Base-by-base conservation (phyloP, 2,888 invertebrate genomes). In the Tinea pellionella region DNA sequence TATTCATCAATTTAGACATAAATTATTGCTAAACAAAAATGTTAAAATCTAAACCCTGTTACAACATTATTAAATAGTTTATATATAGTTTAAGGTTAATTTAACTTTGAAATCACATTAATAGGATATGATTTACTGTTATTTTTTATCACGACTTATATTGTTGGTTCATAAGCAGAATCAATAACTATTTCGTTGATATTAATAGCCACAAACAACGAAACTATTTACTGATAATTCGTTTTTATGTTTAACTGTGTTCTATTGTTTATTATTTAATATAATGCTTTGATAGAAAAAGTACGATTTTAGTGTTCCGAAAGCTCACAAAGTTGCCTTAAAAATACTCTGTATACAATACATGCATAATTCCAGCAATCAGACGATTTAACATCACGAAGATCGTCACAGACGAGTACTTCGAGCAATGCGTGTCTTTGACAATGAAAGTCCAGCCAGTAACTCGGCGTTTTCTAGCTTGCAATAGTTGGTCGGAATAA, bases 401-500 rank as follows among this genome's bases (percentile, higher is more conserved):
- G 53, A 53, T 53, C 15, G 57, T 57, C 57, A 57, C 57, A 57
- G 57, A 32, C 57, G 32, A 57, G 32, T 32, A n/a, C 29, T 9
- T 16, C 30, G 30, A 1, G 57, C 24, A 57, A 29, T 57, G 57
- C 57, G 57, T 57, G 57, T 53, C 53, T 53, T 53, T 80, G 86
- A 84, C 86, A 85, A 86, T 84, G 85, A 85, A 84, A 86, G 86
- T 85, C 55, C 41, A 41, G 59, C 30, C 15, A 32, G 58, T 9
- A 58, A 30, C 55, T 69, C 72, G 76, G 13, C 19, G 75, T 74
- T 85, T 80, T 84, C 83, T 82, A 78, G 78, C 73, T 74, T 77
- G 83, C 83, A 78, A 82, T 83, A 81, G 80, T 82, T 80, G 70
- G 71, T 67, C 69, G 72, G 75, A 87, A 85, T 82, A 82, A 85